Percentiles rank a stretch among this genome's conserved stretches.
phyloP scores from a whole-genome alignment of 2,797 vertebrate species.

The Austrolebias charrua region DNA sequence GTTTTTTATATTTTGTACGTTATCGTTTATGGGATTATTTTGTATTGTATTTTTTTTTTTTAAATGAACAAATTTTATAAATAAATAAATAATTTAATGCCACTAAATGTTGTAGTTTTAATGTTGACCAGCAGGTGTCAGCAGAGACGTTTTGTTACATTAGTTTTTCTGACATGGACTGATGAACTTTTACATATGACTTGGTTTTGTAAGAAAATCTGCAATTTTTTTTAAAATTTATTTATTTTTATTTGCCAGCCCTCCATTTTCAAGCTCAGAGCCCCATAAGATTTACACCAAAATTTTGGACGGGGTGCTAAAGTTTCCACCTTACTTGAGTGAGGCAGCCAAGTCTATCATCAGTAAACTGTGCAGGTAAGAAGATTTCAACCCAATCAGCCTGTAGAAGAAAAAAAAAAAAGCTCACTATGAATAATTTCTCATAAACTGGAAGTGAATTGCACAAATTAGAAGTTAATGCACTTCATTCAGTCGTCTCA shows the following conservation, averaged over 20 bases:
- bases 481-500: not conserved
- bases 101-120: not conserved
- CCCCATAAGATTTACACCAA: conserved; percentile 84
- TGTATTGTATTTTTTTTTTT: too few relatives aligned
- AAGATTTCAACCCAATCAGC: not conserved
- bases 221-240: not conserved
- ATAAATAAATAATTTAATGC: too few relatives aligned
- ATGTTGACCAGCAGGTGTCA: conserved; percentile 64
- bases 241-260: conserved; percentile 58
- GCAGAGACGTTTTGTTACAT: conserved; percentile 37
- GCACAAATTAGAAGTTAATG: not conserved
- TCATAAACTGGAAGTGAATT: not conserved
- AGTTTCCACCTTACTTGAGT: conserved; percentile 78
- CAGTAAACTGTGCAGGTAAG: conserved; percentile 84
- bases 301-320: conserved; percentile 81
- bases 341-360: conserved; percentile 83
- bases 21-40: too few relatives aligned
- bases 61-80: too few relatives aligned
- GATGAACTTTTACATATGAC: not conserved
- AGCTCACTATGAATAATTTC: not conserved
- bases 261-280: conserved; percentile 84
- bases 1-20: too few relatives aligned
- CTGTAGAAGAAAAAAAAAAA: not conserved
- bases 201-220: conserved; percentile 2
- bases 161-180: not conserved